A percentile compares a stretch with the other conserved stretches of the same genome.
phyloP scores from a whole-genome alignment of 2,888 invertebrate genomes.

The Macrophya annulata region DNA sequence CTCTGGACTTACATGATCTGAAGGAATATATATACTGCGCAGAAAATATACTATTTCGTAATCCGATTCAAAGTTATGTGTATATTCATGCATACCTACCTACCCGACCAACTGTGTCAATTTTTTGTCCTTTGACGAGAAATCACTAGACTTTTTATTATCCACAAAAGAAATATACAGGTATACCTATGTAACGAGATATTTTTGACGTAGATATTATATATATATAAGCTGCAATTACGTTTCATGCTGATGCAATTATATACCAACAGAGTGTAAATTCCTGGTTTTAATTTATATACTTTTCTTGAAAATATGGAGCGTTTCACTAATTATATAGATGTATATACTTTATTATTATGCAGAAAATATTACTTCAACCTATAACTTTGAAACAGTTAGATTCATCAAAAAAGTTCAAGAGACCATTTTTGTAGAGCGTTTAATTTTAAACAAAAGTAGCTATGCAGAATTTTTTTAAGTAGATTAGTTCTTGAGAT shows the following conservation, averaged over 20 bases:
- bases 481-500: too few species aligned
- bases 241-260: conserved; percentile 9
- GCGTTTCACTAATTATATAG: background rate
- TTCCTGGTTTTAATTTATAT: background rate
- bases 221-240: background rate
- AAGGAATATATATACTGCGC: background rate
- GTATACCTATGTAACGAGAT: background rate
- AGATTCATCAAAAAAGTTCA: too few species aligned
- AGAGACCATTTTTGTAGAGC: too few species aligned
- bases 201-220: background rate
- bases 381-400: too few species aligned
- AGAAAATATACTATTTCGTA: background rate
- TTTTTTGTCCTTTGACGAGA: background rate
- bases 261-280: background rate
- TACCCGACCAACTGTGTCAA: background rate
- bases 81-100: too few species aligned
- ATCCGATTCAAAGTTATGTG: background rate
- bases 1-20: background rate
- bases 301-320: background rate
- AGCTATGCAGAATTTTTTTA: too few species aligned
- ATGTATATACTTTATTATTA: too few species aligned
- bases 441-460: too few species aligned
- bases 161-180: background rate
- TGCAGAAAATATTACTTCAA: too few species aligned
- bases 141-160: background rate